A percentile compares a stretch with the other conserved stretches of the same genome.
Conservation (phyloP, 2,888 invertebrate genomes). For the Leptinotarsa juncta region DNA sequence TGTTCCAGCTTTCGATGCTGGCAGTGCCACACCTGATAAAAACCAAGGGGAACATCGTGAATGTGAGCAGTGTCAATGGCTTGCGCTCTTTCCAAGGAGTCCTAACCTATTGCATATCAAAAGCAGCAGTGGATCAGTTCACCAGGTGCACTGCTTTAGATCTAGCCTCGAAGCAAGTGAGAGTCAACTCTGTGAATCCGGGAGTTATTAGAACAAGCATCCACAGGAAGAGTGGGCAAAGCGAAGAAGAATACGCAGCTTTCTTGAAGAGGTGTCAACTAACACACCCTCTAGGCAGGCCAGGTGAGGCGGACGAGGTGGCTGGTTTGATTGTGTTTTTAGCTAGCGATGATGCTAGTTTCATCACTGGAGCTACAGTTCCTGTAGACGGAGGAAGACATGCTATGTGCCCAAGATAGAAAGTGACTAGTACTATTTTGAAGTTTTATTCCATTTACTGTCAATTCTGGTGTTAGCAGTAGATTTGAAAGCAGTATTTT, state of each 20-base stretch:
- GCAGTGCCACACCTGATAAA: constrained; percentile 87
- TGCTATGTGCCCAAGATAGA: constrained; percentile 91
- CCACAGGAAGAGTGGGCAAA: constrained; percentile 88
- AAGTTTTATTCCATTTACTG: too few relatives aligned
- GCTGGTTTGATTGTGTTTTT: constrained; percentile 92
- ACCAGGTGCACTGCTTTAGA: constrained; percentile 93
- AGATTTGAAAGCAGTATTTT: too few relatives aligned
- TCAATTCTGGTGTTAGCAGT: too few relatives aligned
- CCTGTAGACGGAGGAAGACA: constrained; percentile 96
- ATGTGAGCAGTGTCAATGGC: constrained; percentile 95
- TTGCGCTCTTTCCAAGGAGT: constrained; percentile 90
- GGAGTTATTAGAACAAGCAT: constrained; percentile 92
- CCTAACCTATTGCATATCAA: constrained; percentile 92
- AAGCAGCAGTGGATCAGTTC: constrained; percentile 94
- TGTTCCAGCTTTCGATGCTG: constrained; percentile 86
- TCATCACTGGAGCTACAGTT: constrained; percentile 89
- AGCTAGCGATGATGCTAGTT: constrained; percentile 88
- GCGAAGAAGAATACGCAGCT: constrained; percentile 81
- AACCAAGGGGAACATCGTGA: constrained; percentile 86
- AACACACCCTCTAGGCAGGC: constrained; percentile 92
- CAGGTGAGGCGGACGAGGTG: constrained; percentile 87
- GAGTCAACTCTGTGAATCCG: constrained; percentile 94
- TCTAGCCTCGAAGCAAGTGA: constrained; percentile 81
- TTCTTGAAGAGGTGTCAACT: constrained; percentile 87
- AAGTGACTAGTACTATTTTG: too few relatives aligned